Conservation (phyloP, 2,797 vertebrate genomes). For the Leptoclinus maculatus region DNA sequence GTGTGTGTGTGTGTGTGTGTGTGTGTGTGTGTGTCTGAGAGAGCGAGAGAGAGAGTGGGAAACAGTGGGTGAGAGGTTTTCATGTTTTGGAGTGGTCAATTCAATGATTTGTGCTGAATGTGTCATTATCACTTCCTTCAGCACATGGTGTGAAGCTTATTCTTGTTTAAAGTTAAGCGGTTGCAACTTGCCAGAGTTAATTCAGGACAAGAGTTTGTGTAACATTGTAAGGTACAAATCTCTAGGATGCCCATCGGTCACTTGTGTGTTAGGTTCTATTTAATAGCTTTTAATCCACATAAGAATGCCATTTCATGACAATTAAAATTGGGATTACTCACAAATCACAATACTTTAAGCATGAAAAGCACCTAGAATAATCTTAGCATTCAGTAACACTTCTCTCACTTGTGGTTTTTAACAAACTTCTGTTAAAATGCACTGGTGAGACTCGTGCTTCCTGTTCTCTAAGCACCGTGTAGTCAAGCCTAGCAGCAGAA, state of each 20-base stretch:
- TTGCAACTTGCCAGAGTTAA: constrained; percentile 2
- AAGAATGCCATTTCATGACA: not conserved
- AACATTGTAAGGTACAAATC: not conserved
- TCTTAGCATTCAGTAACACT: not conserved
- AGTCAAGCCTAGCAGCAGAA: constrained; percentile 76
- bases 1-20: not conserved
- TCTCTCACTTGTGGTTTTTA: constrained; percentile 43
- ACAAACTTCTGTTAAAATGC: constrained; percentile 57
- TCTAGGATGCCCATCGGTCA: not conserved
- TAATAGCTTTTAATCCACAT: not conserved
- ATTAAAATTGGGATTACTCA: not conserved
- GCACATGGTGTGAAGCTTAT: not conserved
- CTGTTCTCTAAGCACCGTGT: constrained; percentile 67
- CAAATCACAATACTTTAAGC: not conserved
- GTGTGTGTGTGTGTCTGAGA: constrained; percentile 11
- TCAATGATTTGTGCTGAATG: constrained; percentile 19
- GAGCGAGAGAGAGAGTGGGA: not conserved
- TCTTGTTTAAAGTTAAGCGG: constrained; percentile 14
- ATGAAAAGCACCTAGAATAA: not conserved
- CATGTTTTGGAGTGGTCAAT: constrained; percentile 20
- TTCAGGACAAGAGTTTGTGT: constrained; percentile 1
- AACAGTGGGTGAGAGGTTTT: not conserved
- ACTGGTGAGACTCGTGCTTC: constrained; percentile 54
- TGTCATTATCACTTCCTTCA: constrained; percentile 7
- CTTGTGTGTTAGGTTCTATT: not conserved